Evolutionary conservation across 2,797 vertebrate genomes (phyloP).

Genomic region (Dryobates pubescens): DNA sequence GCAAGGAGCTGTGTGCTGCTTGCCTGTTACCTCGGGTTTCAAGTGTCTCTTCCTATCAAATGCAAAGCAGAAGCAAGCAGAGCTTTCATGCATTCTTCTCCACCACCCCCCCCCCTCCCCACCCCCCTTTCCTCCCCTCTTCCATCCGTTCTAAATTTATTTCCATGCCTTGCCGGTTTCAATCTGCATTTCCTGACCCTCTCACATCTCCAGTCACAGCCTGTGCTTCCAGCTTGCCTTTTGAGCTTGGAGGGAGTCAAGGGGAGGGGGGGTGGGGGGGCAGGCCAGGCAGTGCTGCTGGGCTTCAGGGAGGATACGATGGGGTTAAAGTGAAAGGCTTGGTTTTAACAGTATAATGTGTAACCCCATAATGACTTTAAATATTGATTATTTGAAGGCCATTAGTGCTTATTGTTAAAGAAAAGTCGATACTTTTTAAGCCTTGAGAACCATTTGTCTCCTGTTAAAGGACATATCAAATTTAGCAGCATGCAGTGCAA

Average conservation of each 20-base stretch:
- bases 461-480: slow-evolving; percentile 91
- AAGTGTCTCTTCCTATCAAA: slow-evolving; percentile 64
- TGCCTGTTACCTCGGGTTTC: slow-evolving; percentile 56
- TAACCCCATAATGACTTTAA: slow-evolving; percentile 91
- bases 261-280: neutral
- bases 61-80: slow-evolving; percentile 49
- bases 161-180: slow-evolving; percentile 62
- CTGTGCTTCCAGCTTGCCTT: neutral
- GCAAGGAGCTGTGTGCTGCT: slow-evolving; percentile 22
- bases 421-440: slow-evolving; percentile 94
- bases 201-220: slow-evolving; percentile 48
- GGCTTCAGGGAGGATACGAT: slow-evolving; percentile 2
- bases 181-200: slow-evolving; percentile 65
- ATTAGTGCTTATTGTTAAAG: slow-evolving; percentile 97
- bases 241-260: neutral
- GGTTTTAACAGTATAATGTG: slow-evolving; percentile 78
- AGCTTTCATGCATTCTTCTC: slow-evolving; percentile 36
- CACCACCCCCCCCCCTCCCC: too few relatives aligned
- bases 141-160: slow-evolving; percentile 67
- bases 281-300: neutral
- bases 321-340: slow-evolving; percentile 76
- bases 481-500: slow-evolving; percentile 89
- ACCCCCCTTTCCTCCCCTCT: neutral
- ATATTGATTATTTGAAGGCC: slow-evolving; percentile 96
- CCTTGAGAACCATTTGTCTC: slow-evolving; percentile 90